A percentile compares a stretch with the other conserved stretches of the same genome.
phyloP scores from a whole-genome alignment of 2,888 invertebrate species.

The Julus scandinavius region DNA sequence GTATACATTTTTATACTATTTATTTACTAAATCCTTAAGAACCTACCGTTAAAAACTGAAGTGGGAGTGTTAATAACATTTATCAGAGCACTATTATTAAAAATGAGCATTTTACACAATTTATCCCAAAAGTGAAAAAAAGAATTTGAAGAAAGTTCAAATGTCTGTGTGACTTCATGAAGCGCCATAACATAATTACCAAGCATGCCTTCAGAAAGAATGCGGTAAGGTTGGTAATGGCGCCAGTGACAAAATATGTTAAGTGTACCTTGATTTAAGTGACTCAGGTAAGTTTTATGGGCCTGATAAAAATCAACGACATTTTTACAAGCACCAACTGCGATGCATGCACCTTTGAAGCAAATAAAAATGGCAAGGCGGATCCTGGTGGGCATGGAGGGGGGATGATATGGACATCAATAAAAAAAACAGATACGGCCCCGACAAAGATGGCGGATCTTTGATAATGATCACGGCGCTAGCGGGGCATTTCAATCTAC shows the following conservation, averaged over 20 bases:
- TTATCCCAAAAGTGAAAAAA: too few species aligned
- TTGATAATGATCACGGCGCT: slow-evolving; percentile 45
- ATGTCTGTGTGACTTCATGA: not conserved
- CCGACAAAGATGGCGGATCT: slow-evolving; percentile 48
- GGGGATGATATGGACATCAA: slow-evolving; percentile 40
- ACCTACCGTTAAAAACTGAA: too few species aligned
- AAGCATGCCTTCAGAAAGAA: not conserved
- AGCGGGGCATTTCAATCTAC: slow-evolving; percentile 19
- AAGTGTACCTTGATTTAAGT: slow-evolving; percentile 24
- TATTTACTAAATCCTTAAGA: too few species aligned
- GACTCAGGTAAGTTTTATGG: slow-evolving; percentile 29
- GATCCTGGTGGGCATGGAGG: slow-evolving; percentile 3
- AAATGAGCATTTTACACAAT: too few species aligned
- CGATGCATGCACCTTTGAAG: not conserved
- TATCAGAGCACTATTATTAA: too few species aligned
- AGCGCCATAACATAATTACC: not conserved
- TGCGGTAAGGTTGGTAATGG: not conserved
- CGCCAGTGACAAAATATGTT: slow-evolving; percentile 22
- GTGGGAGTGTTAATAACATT: too few species aligned
- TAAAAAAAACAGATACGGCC: slow-evolving; percentile 12
- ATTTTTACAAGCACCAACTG: slow-evolving; percentile 39
- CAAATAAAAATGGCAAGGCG: slow-evolving; percentile 14
- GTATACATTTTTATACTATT: too few species aligned
- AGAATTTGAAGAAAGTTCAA: not conserved
- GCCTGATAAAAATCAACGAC: slow-evolving; percentile 37